phyloP scores from a whole-genome alignment of 2,888 invertebrate species.

The Druceiella hillmani region DNA sequence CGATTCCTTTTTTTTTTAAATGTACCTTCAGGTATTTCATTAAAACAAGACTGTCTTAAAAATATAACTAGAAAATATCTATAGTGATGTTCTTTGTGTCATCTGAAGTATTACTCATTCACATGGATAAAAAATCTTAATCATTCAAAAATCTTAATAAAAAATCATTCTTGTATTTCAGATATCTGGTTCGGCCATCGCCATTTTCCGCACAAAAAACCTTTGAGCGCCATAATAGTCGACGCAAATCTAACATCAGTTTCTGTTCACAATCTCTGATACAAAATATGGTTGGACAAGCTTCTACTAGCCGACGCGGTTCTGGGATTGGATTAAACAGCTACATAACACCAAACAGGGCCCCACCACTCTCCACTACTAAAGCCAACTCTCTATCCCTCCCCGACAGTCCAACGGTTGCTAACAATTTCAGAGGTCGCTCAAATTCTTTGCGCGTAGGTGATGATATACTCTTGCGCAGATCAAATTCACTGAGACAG shows the following conservation, averaged over 20 bases:
- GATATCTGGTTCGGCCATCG: constrained; percentile 88
- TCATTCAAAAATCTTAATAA: no score
- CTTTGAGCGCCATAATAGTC: constrained; percentile 86
- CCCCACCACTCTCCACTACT: constrained; percentile 74
- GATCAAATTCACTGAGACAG: constrained; percentile 80
- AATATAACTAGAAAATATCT: no score
- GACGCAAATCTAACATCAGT: constrained; percentile 86
- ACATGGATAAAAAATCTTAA: no score
- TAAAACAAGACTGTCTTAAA: no score
- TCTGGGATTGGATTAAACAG: constrained; percentile 62
- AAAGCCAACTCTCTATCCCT: constrained; percentile 86
- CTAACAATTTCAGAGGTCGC: constrained; percentile 71
- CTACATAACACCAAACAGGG: constrained; percentile 55
- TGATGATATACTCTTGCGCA: constrained; percentile 75
- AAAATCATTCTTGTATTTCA: constrained; percentile 34
- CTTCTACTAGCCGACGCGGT: constrained; percentile 61
- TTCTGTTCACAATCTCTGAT: constrained; percentile 79
- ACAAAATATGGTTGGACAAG: constrained; percentile 36
- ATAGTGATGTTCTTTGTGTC: no score
- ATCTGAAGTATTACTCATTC: no score
- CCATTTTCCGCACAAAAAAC: constrained; percentile 94
- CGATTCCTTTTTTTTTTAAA: no score
- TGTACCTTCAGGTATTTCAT: no score
- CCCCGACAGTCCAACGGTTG: constrained; percentile 82
- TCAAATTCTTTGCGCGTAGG: constrained; percentile 84